Conservation (phyloP, 2,797 vertebrate genomes). For the Cottoperca gobio region DNA sequence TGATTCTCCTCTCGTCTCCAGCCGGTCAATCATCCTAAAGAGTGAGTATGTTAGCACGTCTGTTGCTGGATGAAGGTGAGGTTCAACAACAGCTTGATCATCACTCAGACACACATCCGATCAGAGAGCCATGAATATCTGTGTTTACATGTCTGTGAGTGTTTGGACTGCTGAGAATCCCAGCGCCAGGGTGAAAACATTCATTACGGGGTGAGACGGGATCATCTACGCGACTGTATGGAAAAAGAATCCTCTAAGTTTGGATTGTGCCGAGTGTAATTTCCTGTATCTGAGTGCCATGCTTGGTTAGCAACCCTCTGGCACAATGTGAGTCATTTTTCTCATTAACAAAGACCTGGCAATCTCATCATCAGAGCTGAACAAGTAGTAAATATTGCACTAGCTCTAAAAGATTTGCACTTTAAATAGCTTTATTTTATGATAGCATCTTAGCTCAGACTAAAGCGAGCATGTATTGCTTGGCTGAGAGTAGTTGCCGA, state of each 20-base stretch:
- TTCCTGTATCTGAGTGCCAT: slow-evolving; percentile 47
- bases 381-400: slow-evolving; percentile 60
- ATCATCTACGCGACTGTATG: slow-evolving; percentile 31
- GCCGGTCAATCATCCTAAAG: slow-evolving; percentile 65
- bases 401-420: slow-evolving; percentile 58
- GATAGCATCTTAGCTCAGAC: slow-evolving; percentile 45
- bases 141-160: slow-evolving; percentile 62
- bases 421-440: slow-evolving; percentile 61
- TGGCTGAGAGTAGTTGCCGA: slow-evolving; percentile 53
- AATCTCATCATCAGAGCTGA: slow-evolving; percentile 55
- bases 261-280: slow-evolving; percentile 45
- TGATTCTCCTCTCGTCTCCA: slow-evolving; percentile 58
- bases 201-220: slow-evolving; percentile 54
- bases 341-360: slow-evolving; percentile 49
- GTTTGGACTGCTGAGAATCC: slow-evolving; percentile 18
- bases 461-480: slow-evolving; percentile 71
- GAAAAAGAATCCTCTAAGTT: slow-evolving; percentile 43
- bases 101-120: slow-evolving; percentile 50
- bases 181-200: slow-evolving; percentile 41
- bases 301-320: slow-evolving; percentile 41
- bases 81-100: slow-evolving; percentile 68
- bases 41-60: slow-evolving; percentile 49
- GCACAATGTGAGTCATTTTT: slow-evolving; percentile 36
- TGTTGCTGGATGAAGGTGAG: slow-evolving; percentile 40
- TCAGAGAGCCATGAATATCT: slow-evolving; percentile 49